Evolutionary conservation across 2,797 vertebrate species (phyloP), one percentile per base, ranked within the genome.

Genomic region (Morelia viridis): DNA sequence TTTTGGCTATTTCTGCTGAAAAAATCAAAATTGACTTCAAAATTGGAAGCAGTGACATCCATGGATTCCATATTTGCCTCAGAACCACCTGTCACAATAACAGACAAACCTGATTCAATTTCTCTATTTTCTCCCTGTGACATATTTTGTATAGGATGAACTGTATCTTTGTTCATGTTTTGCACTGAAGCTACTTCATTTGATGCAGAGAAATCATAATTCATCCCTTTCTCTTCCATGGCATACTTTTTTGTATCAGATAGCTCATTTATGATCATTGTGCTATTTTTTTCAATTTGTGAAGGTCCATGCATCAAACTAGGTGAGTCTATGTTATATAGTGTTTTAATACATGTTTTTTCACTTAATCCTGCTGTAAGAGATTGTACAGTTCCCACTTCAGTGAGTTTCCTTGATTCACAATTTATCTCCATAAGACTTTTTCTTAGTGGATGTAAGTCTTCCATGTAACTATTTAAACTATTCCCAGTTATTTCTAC

Each of bases 271-370:
- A 68, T 89, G 61, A 41, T 92, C 90, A 89, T 80, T 11, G 89
- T 68, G 68, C 92, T 88, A 92, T 93, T 80, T 89, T 92, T 68
- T 56, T 91, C 90, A 94, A 88, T 89, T n/a, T 89, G 93, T 91
- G 91, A 7, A 83, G 85, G 92, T 95, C 93, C 93, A 90, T 56
- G 80, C 57, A 87, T 10, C 31, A 53, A 88, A 89, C 92, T 87
- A 65, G 3, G 65, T 83, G 58, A 64, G 93, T 94, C 91, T 89
- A 91, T 90, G 62, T 61, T 90, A 91, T 41, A 41, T 11, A 88
- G 85, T 68, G 89, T 71, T 91, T 86, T 89, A 88, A 31, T 0
- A 80, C 93, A 64, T 31, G 24, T 26, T 35, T 64, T n/a, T 90
- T 91, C 93, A 90, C 50, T 68, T 94, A 94, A 93, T 94, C 92